phyloP scores from a whole-genome alignment of 2,888 invertebrate genomes.

The Lagria hirta region DNA sequence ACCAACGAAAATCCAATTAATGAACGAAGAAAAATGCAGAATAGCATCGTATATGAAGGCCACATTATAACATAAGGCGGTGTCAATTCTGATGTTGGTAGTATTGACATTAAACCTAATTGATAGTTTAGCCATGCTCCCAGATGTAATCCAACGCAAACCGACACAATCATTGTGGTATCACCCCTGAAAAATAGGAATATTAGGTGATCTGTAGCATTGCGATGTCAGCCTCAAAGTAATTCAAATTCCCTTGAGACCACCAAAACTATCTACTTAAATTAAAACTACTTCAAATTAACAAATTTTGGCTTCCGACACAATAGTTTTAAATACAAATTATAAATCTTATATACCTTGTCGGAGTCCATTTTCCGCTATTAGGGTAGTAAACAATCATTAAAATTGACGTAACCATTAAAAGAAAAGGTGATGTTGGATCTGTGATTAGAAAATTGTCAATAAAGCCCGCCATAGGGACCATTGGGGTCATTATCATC shows the following conservation, averaged over 20 bases:
- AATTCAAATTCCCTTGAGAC: too few species aligned
- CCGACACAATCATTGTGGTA: slow-evolving; percentile 84
- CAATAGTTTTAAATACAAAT: slow-evolving; percentile 38
- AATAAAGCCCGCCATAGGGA: slow-evolving; percentile 73
- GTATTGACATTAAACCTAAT: slow-evolving; percentile 70
- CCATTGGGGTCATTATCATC: slow-evolving; percentile 67
- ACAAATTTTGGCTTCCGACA: background rate
- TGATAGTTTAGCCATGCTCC: slow-evolving; percentile 87
- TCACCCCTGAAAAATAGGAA: slow-evolving; percentile 78
- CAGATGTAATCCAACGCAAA: slow-evolving; percentile 73
- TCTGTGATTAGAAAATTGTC: slow-evolving; percentile 73
- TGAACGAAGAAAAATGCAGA: slow-evolving; percentile 67
- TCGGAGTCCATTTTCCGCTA: slow-evolving; percentile 86
- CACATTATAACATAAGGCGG: slow-evolving; percentile 76
- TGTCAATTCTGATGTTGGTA: slow-evolving; percentile 58
- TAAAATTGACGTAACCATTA: slow-evolving; percentile 66
- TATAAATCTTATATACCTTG: too few species aligned
- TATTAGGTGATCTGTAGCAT: too few species aligned
- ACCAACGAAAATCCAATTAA: slow-evolving; percentile 76
- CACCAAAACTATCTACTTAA: too few species aligned
- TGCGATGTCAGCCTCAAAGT: too few species aligned
- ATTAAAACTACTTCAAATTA: too few species aligned
- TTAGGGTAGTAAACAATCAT: slow-evolving; percentile 79
- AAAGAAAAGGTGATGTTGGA: slow-evolving; percentile 64
- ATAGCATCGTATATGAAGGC: slow-evolving; percentile 74